Evolutionary conservation across 1,140 invertebrate genomes (phyloP).

Genomic region (Belonocnema kinseyi): DNA sequence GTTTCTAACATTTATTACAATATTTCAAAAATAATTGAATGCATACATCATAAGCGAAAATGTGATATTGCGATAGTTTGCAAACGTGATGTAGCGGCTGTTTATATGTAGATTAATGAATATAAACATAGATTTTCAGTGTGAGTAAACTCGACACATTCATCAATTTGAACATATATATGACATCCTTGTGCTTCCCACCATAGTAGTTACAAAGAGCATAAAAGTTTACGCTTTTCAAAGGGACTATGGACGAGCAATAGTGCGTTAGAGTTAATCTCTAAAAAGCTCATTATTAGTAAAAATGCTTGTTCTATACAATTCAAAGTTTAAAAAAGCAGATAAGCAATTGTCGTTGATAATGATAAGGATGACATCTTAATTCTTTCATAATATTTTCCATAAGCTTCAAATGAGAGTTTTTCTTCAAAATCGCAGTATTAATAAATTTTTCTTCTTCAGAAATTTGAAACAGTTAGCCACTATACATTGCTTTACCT

Average conservation of each 20-base stretch:
- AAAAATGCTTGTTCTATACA: too few species aligned
- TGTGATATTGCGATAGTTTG: background rate
- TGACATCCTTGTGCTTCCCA: conserved; percentile 1
- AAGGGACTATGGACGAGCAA: conserved; percentile 3
- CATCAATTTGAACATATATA: conserved; percentile 14
- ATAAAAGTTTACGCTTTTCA: conserved; percentile 15
- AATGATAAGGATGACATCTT: too few species aligned
- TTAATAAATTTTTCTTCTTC: background rate
- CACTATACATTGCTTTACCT: background rate
- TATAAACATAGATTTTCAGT: background rate
- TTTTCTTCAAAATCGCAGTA: background rate
- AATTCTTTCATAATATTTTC: too few species aligned
- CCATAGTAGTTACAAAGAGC: background rate
- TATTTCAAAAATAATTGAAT: too few species aligned
- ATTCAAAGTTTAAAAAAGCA: too few species aligned
- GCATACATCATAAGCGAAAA: background rate
- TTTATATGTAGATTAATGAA: conserved; percentile 7
- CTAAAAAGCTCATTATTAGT: background rate
- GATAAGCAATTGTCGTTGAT: too few species aligned
- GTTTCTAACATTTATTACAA: too few species aligned
- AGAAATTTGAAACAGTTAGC: background rate
- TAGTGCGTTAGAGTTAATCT: conserved; percentile 19
- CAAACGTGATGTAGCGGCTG: background rate
- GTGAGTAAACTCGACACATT: conserved; percentile 1
- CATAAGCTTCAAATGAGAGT: too few species aligned